A percentile compares a stretch with the other conserved stretches of the same genome.
Conservation (phyloP, 2,888 invertebrate species). For the Orchesellides sinensis region DNA sequence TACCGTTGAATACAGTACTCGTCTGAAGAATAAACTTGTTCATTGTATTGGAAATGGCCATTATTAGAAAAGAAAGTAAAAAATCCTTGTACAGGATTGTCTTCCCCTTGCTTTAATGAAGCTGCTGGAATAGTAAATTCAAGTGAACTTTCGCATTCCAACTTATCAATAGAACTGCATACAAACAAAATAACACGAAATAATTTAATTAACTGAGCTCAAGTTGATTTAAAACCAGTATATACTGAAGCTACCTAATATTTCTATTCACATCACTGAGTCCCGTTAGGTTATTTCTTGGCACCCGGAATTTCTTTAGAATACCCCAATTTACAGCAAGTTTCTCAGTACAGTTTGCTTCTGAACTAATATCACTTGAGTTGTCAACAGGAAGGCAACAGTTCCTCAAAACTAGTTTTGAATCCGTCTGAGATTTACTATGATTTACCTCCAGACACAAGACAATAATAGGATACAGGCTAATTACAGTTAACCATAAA, state of each 20-base stretch:
- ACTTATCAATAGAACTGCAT: neutral
- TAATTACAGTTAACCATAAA: too few relatives aligned
- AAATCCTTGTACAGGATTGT: neutral
- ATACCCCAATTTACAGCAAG: neutral
- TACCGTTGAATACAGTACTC: conserved; percentile 71
- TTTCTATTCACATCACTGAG: neutral
- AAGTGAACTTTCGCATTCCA: neutral
- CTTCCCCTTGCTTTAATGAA: neutral
- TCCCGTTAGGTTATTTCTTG: neutral
- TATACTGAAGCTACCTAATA: neutral
- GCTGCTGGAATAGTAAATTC: neutral
- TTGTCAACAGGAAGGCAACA: neutral
- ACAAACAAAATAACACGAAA: too few relatives aligned
- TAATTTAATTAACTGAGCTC: too few relatives aligned
- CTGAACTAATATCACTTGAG: neutral
- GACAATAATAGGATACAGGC: too few relatives aligned
- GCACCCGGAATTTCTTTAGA: neutral
- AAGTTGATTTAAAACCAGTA: too few relatives aligned
- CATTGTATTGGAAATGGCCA: conserved; percentile 32
- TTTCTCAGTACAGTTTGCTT: neutral
- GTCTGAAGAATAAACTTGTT: conserved; percentile 22
- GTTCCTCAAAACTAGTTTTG: neutral
- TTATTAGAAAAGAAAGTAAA: conserved; percentile 28
- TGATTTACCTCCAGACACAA: too few relatives aligned
- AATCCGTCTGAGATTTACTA: too few relatives aligned